Evolutionary conservation across 2,888 invertebrate genomes (phyloP).

Genomic region (Amaurobius ferox): DNA sequence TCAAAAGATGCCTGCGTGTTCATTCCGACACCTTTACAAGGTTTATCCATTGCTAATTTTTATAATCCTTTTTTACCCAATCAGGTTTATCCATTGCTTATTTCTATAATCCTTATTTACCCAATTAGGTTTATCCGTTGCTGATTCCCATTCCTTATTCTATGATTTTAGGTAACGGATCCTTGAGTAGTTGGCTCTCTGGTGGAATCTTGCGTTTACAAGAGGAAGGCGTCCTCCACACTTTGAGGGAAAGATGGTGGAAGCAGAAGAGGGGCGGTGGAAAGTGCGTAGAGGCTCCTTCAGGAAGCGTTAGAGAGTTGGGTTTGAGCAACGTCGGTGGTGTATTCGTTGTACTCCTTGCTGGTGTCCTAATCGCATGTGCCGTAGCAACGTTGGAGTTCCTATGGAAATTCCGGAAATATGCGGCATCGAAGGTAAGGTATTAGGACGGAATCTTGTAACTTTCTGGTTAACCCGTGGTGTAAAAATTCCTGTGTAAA

Average conservation of each 20-base stretch:
- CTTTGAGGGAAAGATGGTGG: conserved; percentile 80
- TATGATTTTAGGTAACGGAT: conserved; percentile 28
- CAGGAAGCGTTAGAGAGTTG: conserved; percentile 73
- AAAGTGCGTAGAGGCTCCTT: conserved; percentile 73
- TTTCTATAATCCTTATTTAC: no score
- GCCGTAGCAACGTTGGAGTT: conserved; percentile 74
- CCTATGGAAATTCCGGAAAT: conserved; percentile 73
- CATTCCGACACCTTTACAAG: no score
- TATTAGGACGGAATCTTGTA: no score
- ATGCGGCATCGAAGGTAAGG: conserved; percentile 28
- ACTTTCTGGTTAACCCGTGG: no score
- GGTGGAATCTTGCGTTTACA: conserved; percentile 82
- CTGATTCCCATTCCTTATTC: background rate
- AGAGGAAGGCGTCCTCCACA: conserved; percentile 79
- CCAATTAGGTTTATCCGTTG: no score
- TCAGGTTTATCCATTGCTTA: no score
- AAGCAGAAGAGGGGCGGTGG: conserved; percentile 76
- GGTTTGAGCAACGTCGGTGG: conserved; percentile 76
- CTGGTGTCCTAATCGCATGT: conserved; percentile 73
- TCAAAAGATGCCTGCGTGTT: no score
- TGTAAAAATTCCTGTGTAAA: no score
- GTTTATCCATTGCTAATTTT: no score
- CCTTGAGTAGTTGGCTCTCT: conserved; percentile 81
- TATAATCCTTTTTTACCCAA: no score
- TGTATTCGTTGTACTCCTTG: conserved; percentile 76